Evolutionary conservation across 2,888 invertebrate genomes (phyloP), one percentile per base, ranked within the genome.

Genomic region (Pandemis corylana): DNA sequence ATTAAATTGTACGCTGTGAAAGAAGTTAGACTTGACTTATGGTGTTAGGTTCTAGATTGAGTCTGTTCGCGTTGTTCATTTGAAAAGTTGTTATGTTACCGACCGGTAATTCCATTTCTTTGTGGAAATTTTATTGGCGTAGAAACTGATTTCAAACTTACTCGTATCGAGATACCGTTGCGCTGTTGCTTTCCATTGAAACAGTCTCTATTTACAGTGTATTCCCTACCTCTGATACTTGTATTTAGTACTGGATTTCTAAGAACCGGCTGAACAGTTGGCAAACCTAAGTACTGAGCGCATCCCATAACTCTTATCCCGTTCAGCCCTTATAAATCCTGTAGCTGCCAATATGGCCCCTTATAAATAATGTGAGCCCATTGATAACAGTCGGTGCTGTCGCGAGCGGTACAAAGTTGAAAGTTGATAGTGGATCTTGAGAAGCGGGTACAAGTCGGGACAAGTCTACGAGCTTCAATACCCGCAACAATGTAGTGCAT

Each of bases 371-470:
- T 84, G 79, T 84, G 85, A 79, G 79, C 81, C 82, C 83, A 81
- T 82, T 86, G 88, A 90, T 90, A 91, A 89, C 84, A 84, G 81
- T 84, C 84, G 78, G 79, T 81, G 81, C 85, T 87, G 87, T 87
- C 85, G 85, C 85, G 83, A 86, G 81, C 83, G 80, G 88, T 85
- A 90, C 90, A 89, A 87, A 91, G 91, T 93, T 91, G 89, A 92
- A 88, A 87, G 87, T 88, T 87, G 92, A 93, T 93, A 92, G 83
- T 80, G 81, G 84, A 92, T 93, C 93, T 92, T 85, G 87, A 88
- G 85, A 87, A 84, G 87, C 80, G 77, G 66, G 73, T 87, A 91
- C 88, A 88, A 86, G 87, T 82, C 51, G 42, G 70, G 69, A 74
- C 74, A 70, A 75, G 74, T 56, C 44, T 66, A 36, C 61, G 13